Evolutionary conservation across 2,888 invertebrate species (phyloP).

Genomic region (Ochlodes sylvanus): DNA sequence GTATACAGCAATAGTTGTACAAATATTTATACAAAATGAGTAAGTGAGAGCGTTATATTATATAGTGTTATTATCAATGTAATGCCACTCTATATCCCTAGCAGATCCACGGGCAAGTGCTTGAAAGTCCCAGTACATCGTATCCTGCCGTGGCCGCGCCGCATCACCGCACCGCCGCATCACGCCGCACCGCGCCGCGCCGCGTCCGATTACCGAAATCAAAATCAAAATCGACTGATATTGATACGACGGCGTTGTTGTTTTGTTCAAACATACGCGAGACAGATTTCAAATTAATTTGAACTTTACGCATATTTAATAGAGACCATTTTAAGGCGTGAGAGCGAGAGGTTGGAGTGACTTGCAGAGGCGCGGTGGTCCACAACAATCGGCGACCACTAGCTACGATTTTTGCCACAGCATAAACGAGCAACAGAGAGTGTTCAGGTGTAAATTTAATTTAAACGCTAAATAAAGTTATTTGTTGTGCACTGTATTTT

Average conservation of each 20-base stretch:
- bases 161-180: no score
- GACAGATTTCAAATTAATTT: constrained; percentile 44
- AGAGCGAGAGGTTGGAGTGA: constrained; percentile 49
- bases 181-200: constrained; percentile 26
- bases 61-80: no score
- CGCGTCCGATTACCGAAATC: constrained; percentile 67
- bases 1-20: no score
- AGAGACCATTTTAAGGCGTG: constrained; percentile 11
- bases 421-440: constrained; percentile 26
- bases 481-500: neutral
- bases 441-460: neutral
- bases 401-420: constrained; percentile 51
- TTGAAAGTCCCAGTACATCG: no score
- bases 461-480: neutral
- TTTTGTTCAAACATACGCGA: constrained; percentile 57
- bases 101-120: no score
- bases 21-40: no score
- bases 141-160: no score
- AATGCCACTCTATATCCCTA: no score
- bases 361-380: constrained; percentile 79
- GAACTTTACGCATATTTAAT: constrained; percentile 38
- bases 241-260: constrained; percentile 64
- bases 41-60: no score
- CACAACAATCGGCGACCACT: constrained; percentile 66
- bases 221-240: constrained; percentile 72